These are phyloP conservation scores for Protomyctophum bolini DNA, from an alignment of 2,113 vertebrate species.

Conservation along the genomic window DNA sequence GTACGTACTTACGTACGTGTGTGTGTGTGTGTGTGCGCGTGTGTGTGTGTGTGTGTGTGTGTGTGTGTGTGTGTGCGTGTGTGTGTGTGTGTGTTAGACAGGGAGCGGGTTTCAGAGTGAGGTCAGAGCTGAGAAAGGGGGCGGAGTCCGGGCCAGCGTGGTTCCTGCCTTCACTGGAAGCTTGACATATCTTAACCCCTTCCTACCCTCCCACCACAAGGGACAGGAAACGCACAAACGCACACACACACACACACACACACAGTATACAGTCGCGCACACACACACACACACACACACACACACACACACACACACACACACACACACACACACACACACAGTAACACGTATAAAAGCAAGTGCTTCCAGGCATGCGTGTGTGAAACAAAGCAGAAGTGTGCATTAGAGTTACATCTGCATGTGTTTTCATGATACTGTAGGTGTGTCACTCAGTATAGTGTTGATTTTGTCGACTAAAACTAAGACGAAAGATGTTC, in stretches of 20 bases:
- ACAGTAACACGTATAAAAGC: not conserved
- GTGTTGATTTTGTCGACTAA: no score
- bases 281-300: conserved; percentile 4
- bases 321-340: conserved; percentile 4
- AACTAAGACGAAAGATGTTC: no score
- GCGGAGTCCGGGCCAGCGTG: conserved; percentile 59
- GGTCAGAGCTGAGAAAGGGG: conserved; percentile 71
- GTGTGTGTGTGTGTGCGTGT: not conserved
- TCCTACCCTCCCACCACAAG: conserved; percentile 10
- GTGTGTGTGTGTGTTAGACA: conserved; percentile 25
- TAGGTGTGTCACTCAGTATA: no score
- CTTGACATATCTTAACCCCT: conserved; percentile 60
- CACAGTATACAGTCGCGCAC: not conserved
- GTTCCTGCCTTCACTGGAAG: conserved; percentile 51
- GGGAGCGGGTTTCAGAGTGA: conserved; percentile 70
- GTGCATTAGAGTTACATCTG: no score
- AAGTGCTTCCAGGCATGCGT: not conserved
- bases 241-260: not conserved
- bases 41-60: no score
- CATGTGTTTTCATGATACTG: no score
- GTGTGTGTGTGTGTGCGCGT: not conserved
- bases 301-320: conserved; percentile 19
- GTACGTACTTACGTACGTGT: not conserved
- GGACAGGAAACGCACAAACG: not conserved
- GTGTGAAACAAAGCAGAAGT: not conserved